Conservation (phyloP, 2,797 vertebrate genomes). For the Gymnothorax javanicus region DNA sequence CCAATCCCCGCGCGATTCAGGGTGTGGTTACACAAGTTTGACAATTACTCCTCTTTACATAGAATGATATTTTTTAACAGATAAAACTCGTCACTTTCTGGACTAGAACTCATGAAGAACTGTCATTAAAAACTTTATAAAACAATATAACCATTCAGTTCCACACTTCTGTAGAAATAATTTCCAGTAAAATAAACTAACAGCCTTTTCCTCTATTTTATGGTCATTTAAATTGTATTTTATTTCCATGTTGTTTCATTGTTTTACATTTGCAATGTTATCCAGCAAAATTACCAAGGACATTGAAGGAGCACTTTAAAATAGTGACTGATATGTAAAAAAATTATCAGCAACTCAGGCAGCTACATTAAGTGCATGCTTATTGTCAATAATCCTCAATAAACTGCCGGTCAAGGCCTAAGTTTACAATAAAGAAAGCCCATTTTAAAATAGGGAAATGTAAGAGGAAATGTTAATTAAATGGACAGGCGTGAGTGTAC, state of each 20-base stretch:
- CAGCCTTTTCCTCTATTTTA: not conserved
- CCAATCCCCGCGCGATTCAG: constrained; percentile 61
- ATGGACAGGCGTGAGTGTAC: not conserved
- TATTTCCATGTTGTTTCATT: not conserved
- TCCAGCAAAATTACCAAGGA: not conserved
- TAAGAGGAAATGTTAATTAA: not conserved
- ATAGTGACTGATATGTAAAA: not conserved
- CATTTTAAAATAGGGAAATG: constrained; percentile 1
- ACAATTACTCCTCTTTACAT: constrained; percentile 63
- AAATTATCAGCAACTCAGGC: not conserved
- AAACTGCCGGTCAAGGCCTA: not conserved
- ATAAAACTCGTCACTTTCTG: constrained; percentile 40
- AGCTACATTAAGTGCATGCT: not conserved
- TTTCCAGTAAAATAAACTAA: not conserved
- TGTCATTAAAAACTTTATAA: constrained; percentile 10
- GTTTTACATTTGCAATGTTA: not conserved
- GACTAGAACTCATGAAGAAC: not conserved
- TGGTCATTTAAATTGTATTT: not conserved
- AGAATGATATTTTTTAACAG: constrained; percentile 51
- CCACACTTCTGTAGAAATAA: not conserved
- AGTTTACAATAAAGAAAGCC: not conserved
- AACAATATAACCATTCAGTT: not conserved
- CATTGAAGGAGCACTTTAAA: not conserved
- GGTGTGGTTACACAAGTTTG: constrained; percentile 65
- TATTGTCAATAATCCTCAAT: not conserved